phyloP scores from a whole-genome alignment of 2,113 vertebrate genomes.

The Corvus cornix region DNA sequence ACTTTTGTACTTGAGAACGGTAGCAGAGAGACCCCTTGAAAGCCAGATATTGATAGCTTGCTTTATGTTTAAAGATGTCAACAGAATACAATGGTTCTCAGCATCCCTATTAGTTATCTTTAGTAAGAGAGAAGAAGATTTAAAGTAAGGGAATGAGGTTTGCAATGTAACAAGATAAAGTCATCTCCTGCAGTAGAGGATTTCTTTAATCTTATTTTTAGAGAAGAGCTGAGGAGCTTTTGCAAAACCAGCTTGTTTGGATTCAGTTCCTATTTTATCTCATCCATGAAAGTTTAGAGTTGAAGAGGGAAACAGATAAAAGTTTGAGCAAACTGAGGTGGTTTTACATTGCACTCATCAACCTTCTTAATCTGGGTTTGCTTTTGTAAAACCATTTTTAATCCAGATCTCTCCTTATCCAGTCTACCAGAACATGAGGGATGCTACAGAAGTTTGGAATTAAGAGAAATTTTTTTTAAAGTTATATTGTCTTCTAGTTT shows the following conservation, averaged over 20 bases:
- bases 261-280: conserved; percentile 64
- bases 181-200: conserved; percentile 58
- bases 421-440: neutral
- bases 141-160: conserved; percentile 64
- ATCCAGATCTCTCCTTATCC: conserved; percentile 1
- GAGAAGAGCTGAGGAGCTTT: conserved; percentile 54
- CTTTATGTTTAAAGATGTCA: conserved; percentile 65
- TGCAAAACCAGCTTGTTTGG: conserved; percentile 57
- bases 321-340: conserved; percentile 52
- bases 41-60: conserved; percentile 56
- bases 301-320: conserved; percentile 52
- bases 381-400: conserved; percentile 35
- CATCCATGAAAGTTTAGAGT: conserved; percentile 29
- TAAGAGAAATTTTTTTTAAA: neutral
- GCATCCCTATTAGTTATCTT: conserved; percentile 69
- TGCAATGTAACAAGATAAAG: conserved; percentile 66
- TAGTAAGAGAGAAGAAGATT: conserved; percentile 70
- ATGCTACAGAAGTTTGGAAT: neutral
- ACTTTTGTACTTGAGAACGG: conserved; percentile 22
- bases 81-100: conserved; percentile 59
- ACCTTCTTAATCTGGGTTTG: conserved; percentile 33
- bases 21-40: conserved; percentile 12
- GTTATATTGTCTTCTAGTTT: neutral
- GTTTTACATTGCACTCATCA: conserved; percentile 52
- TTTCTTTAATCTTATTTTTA: conserved; percentile 71